These are phyloP conservation scores for Eledone cirrhosa DNA, from an alignment of 2,888 invertebrate species.

Conservation along the genomic window DNA sequence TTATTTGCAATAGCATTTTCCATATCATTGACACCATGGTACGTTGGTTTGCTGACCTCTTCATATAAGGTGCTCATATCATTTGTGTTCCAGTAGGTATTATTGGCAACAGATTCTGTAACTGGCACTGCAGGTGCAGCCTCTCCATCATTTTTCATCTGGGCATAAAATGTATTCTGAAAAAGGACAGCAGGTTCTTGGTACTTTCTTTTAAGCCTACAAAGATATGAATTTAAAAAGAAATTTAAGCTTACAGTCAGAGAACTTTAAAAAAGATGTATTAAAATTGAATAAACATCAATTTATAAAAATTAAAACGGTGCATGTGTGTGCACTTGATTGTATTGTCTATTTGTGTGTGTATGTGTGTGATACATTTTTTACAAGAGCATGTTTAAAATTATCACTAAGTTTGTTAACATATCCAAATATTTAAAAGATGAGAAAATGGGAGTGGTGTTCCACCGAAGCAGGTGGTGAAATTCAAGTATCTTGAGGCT, in stretches of 20 bases:
- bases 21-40: slow-evolving; percentile 16
- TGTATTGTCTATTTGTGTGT: too few relatives aligned
- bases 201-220: slow-evolving; percentile 9
- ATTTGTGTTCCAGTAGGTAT: slow-evolving; percentile 22
- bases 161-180: slow-evolving; percentile 17
- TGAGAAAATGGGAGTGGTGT: too few relatives aligned
- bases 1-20: background rate
- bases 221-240: background rate
- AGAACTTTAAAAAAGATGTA: too few relatives aligned
- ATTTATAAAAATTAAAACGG: too few relatives aligned
- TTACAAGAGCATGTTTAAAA: too few relatives aligned
- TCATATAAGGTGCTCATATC: slow-evolving; percentile 9
- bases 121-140: background rate
- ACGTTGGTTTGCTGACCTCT: background rate
- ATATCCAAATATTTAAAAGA: too few relatives aligned
- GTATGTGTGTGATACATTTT: too few relatives aligned
- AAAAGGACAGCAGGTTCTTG: slow-evolving; percentile 19
- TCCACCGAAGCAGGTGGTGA: too few relatives aligned
- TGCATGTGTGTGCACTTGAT: too few relatives aligned
- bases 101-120: background rate
- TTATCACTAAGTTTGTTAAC: too few relatives aligned
- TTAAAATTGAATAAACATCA: too few relatives aligned
- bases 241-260: background rate
- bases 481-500: too few relatives aligned
- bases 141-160: background rate